Evolutionary conservation across 2,113 vertebrate genomes (phyloP), one percentile per base, ranked within the genome.

Genomic region (Tylochromis polylepis): DNA sequence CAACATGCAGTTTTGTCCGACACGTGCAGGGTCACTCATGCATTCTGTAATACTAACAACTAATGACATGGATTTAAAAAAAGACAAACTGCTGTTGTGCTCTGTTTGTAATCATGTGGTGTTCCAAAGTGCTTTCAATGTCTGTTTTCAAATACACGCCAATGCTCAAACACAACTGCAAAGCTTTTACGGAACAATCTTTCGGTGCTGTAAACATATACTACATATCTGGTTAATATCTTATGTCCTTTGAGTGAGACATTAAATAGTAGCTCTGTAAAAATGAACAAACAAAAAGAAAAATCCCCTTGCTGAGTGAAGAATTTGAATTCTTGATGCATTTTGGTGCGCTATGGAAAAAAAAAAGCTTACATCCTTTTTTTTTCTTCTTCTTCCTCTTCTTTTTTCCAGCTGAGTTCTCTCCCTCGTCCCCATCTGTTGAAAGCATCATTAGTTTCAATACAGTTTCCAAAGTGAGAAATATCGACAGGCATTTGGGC

Each of bases 301-400:
- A 36, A 51, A 77, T 20, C 43, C 15, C 29, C 46, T 51, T 51
- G 11, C 5, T 55, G 16, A 31, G 8, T 36, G 55, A 38, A 16
- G 22, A 67, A 59, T 65, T 65, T n/a, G 3, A 65, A 22, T 65
- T 38, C 11, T 65, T 65, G 60, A 20, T 31, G 12, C 8, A 57
- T 29, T 75, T 82, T 77, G 12, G 36, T 83, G 67, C 75, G 65
- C 20, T 38, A 1, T 1, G 16, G 20, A 2, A 53, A 59, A 43
- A 84, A 84, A 65, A 60, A 1, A n/a, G 53, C 95, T 95, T 83
- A 96, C 96, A 72, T 82, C 93, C 94, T 90, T 95, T 96, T 90
- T 96, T 96, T 90, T 96, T 97, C 87, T 96, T 97, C 87, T 96
- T 97, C 88, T 94, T 96, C 83, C 94, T 96, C 83, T 96, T 96